Conservation (phyloP, 2,888 invertebrate genomes). For the Frankliniella intonsa region DNA sequence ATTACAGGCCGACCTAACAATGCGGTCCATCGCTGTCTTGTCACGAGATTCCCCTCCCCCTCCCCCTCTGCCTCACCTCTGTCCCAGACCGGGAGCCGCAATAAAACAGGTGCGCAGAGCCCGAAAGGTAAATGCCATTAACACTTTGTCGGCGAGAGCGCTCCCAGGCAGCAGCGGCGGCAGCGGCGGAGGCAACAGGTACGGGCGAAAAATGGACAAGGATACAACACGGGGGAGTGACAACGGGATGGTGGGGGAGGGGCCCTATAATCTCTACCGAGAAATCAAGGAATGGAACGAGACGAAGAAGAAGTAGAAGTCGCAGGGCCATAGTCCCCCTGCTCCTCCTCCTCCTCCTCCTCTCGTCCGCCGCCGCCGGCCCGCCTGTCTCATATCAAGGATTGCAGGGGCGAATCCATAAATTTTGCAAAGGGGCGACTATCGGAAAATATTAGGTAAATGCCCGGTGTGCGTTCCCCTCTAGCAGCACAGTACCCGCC, state of each 20-base stretch:
- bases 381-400: no score
- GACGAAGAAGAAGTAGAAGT: background rate
- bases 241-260: background rate
- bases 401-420: background rate
- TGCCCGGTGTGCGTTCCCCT: background rate
- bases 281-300: conserved; percentile 13
- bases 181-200: background rate
- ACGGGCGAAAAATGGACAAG: conserved; percentile 11
- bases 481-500: no score
- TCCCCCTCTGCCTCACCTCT: no score
- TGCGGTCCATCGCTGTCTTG: no score
- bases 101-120: conserved; percentile 20
- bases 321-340: background rate
- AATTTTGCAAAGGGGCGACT: background rate
- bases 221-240: background rate
- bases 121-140: conserved; percentile 20
- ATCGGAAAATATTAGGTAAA: background rate
- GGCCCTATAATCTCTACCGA: conserved; percentile 4
- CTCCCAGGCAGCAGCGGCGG: background rate
- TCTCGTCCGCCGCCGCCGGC: background rate
- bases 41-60: no score
- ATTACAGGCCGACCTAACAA: no score
- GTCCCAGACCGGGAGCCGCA: background rate
- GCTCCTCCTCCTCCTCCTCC: no score
- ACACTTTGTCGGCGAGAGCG: conserved; percentile 2